Evolutionary conservation across 1,140 invertebrate genomes (phyloP), one percentile per base, ranked within the genome.

Genomic region (Drosophila tristis): DNA sequence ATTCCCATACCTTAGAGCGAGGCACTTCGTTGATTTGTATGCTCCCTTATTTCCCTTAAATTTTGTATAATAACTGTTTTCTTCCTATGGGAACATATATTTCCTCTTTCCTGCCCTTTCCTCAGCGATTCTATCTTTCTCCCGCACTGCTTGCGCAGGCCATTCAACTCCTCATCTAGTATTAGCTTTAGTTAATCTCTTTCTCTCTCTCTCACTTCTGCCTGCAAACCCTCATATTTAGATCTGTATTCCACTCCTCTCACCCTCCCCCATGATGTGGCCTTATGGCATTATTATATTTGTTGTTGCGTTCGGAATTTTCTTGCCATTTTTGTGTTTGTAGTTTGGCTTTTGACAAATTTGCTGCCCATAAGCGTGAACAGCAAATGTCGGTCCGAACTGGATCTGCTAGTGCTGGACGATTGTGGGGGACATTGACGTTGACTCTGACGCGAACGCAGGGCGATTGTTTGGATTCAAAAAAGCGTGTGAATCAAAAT

Each of bases 401-500:
- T 57, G 64, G 67, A 71, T 5, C 35, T 39, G 35, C 20, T 20
- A 20, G 11, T 11, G 35, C 67, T 64, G 43, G 35, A 39, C 35
- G 35, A 39, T 39, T 62, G 57, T 71, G 67, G 67, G 66, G 66
- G 66, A 70, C 66, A 70, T 70, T 70, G 64, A 70, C 66, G 66
- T 47, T 57, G 29, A 7, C 6, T 6, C 29, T 29, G 29, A 7
- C 29, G 31, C 31, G 3, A 67, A 80, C 64, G 81, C 60, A 78
- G 82, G 82, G 70, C 78, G 66, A 81, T 85, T 86, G 80, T 80
- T 65, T 61, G 64, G 59, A 85, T 80, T 85, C 82, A 82, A 87
- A 85, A 39, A 67, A 81, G 76, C 84, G 84, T 87, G 84, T 87
- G 84, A 87, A 87, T 84, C 70, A 75, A 81, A 80, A 61, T 58